Base-by-base conservation (phyloP, 1,140 invertebrate species). In the Pachypsylla venusta region DNA sequence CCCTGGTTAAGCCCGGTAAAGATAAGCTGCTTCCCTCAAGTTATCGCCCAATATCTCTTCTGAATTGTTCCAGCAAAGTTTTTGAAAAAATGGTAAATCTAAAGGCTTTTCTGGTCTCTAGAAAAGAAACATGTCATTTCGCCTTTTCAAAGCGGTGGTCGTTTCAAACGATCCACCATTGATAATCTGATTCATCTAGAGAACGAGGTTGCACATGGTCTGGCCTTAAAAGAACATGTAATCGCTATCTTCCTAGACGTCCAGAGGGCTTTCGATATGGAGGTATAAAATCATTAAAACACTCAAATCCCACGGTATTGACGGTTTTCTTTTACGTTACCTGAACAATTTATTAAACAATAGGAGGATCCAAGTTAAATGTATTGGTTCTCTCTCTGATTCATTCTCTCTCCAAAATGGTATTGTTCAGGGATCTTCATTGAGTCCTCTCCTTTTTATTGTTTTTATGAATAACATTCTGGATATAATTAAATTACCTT, bases 1-100 rank as follows among this genome's bases (percentile, higher is more conserved):
- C 54, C 14, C 53, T 60, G 16, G 26, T 35, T 1, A 60, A 60
- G 25, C n/a, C 25, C 25, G 30, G 54, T n/a, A 40, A 60, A 60
- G 20, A 60, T 22, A 30, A 30, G 22, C n/a, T 25, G 10, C n/a
- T 24, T 7, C 7, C 5, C 5, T 26, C 26, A 25, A 55, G 30
- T 22, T 60, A 55, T 30, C 19, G 54, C 0, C 53, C 59, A n/a
- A 60, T 60, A 10, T 55, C 59, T 24, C 27, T 60, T n/a, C 12
- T 55, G 10, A 35, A 19, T 19, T 30, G 19, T 7, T n/a, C 39
- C 2, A 12, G 48, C 14, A 55, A 60, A 60, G 35, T 53, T n/a
- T 25, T 59, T 1, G 58, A 59, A 30, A 59, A 59, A 39, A 55
- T 60, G 28, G 28, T 58, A 12, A 53, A 58, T 20, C 7, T n/a